Evolutionary conservation across 2,888 invertebrate genomes (phyloP).

Genomic region (Eupithecia abbreviata): DNA sequence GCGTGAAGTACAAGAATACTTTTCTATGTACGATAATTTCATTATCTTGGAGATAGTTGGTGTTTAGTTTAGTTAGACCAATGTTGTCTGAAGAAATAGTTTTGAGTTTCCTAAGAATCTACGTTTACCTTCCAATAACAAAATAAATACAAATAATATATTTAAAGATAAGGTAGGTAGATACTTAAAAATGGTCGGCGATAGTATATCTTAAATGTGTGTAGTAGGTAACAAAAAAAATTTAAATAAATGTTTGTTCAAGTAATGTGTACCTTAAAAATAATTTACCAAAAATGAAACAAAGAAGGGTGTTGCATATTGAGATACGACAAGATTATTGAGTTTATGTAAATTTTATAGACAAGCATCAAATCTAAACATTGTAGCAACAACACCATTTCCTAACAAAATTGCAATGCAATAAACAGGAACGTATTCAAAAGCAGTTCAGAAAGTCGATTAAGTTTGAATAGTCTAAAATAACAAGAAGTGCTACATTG

Average conservation of each 20-base stretch:
- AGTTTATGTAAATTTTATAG: neutral
- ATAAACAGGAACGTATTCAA: conserved; percentile 11
- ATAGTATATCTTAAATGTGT: neutral
- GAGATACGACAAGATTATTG: neutral
- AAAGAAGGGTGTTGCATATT: neutral
- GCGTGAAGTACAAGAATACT: conserved; percentile 3
- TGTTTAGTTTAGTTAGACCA: neutral
- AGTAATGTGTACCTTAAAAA: neutral
- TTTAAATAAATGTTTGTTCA: neutral
- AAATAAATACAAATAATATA: neutral
- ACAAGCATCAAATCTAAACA: neutral
- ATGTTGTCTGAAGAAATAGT: neutral
- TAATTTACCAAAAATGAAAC: neutral
- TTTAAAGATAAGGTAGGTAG: neutral
- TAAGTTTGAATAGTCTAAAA: conserved; percentile 23
- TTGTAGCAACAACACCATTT: neutral
- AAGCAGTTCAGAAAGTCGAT: conserved; percentile 13
- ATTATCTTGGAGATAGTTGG: neutral
- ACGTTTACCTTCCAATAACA: neutral
- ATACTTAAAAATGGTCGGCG: neutral
- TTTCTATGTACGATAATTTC: conserved; percentile 4
- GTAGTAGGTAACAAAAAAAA: neutral
- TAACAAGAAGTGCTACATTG: conserved; percentile 21
- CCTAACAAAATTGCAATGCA: conserved; percentile 8
- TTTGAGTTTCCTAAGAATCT: neutral